Percentiles rank a stretch among this genome's conserved stretches.
These are phyloP conservation scores for Clupea harengus DNA, from an alignment of 2,113 vertebrate genomes.

Conservation along the genomic window DNA sequence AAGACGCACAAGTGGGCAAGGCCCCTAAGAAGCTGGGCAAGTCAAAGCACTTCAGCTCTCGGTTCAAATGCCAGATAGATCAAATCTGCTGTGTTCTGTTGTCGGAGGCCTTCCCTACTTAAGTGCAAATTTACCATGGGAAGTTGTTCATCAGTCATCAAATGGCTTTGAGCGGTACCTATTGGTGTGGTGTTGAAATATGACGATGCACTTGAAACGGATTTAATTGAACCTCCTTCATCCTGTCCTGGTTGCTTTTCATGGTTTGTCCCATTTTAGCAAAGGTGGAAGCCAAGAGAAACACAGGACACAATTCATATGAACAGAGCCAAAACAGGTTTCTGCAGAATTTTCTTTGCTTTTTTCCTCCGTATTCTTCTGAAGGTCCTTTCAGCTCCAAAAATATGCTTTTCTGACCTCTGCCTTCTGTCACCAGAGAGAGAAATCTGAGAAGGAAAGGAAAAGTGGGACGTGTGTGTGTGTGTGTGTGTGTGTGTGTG, in stretches of 20 bases:
- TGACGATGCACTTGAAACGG: neutral
- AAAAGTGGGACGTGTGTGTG: conserved; percentile 35
- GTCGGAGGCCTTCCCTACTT: neutral
- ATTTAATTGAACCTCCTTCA: neutral
- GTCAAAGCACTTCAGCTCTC: neutral
- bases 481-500: neutral
- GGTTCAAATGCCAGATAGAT: neutral
- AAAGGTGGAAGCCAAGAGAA: neutral
- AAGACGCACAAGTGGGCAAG: neutral
- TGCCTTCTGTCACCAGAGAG: conserved; percentile 36
- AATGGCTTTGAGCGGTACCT: neutral
- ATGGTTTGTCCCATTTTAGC: conserved; percentile 22
- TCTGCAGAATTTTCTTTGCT: neutral
- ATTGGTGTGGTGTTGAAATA: neutral
- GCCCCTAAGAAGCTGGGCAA: too few species aligned
- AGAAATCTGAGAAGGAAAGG: conserved; percentile 33
- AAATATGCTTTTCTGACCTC: conserved; percentile 41
- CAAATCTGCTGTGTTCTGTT: neutral
- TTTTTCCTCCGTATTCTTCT: neutral
- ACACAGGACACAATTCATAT: neutral
- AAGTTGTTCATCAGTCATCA: neutral
- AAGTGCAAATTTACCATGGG: neutral
- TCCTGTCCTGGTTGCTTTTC: neutral
- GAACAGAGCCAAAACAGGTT: neutral
- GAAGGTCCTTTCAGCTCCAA: conserved; percentile 33